Conservation (phyloP, 2,797 vertebrate species). For the Tenualosa ilisha region DNA sequence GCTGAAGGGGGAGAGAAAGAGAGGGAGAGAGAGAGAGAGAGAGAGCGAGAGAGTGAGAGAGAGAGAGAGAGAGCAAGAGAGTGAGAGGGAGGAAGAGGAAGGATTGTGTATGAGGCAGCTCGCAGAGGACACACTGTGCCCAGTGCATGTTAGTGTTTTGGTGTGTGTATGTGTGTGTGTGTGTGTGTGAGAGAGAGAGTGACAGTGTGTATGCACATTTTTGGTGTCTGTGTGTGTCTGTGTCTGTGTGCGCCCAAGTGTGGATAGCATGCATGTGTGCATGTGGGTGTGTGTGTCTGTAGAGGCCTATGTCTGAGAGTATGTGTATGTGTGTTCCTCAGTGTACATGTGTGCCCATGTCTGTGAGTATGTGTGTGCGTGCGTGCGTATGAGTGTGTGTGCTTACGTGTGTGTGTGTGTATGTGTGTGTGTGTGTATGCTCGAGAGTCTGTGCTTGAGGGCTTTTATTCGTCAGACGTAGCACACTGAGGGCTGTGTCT, state of each 20-base stretch:
- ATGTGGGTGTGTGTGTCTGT: neutral
- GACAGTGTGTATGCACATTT: neutral
- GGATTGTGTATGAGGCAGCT: neutral
- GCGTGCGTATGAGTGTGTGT: neutral
- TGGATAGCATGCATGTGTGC: neutral
- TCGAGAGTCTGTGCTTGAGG: neutral
- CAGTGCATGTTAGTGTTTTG: neutral
- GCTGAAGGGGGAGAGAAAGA: neutral
- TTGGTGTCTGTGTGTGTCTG: neutral
- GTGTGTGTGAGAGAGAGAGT: neutral
- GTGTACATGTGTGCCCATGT: neutral
- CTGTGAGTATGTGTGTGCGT: neutral
- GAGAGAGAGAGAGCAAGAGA: neutral
- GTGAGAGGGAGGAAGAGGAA: neutral
- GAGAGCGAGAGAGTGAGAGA: neutral
- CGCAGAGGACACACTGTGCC: neutral
- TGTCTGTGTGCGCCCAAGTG: neutral
- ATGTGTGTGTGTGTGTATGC: neutral
- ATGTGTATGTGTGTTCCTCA: neutral
- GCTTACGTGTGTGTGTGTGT: neutral
- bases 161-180: constrained; percentile 1
- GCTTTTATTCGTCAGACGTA: neutral
- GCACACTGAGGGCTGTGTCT: neutral
- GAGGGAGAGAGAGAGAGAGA: neutral
- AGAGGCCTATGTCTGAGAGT: neutral